Evolutionary conservation across 1,140 invertebrate genomes (phyloP).

Genomic region (Aphis craccivora): DNA sequence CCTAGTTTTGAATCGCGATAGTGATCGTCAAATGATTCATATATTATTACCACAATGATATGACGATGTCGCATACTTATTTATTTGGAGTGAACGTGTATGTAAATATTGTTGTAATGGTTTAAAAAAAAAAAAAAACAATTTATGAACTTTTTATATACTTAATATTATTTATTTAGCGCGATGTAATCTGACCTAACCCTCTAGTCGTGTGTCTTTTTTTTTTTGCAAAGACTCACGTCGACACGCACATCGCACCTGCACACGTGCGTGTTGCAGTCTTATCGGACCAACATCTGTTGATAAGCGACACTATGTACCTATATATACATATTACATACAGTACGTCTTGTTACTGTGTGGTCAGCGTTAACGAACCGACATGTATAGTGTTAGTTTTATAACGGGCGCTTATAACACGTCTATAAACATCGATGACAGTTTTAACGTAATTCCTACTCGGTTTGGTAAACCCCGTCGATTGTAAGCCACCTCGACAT

Average conservation of each 20-base stretch:
- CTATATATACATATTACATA: not conserved
- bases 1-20: not conserved
- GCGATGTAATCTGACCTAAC: not conserved
- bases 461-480: not conserved
- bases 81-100: not conserved
- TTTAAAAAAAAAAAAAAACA: not conserved
- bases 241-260: not conserved
- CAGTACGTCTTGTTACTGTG: not conserved
- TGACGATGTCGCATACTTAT: not conserved
- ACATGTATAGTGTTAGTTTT: not conserved
- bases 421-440: not conserved
- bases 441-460: not conserved
- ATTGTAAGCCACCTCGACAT: not conserved
- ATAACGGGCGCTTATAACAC: not conserved
- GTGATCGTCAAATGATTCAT: not conserved
- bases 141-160: not conserved
- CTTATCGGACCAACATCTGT: not conserved
- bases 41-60: not conserved
- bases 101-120: not conserved
- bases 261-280: not conserved
- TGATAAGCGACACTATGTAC: not conserved
- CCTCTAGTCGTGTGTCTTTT: not conserved
- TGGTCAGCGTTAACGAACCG: not conserved
- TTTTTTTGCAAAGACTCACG: not conserved
- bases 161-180: not conserved